Base-by-base conservation (phyloP, 2,113 vertebrate species). In the Archilochus colubris region DNA sequence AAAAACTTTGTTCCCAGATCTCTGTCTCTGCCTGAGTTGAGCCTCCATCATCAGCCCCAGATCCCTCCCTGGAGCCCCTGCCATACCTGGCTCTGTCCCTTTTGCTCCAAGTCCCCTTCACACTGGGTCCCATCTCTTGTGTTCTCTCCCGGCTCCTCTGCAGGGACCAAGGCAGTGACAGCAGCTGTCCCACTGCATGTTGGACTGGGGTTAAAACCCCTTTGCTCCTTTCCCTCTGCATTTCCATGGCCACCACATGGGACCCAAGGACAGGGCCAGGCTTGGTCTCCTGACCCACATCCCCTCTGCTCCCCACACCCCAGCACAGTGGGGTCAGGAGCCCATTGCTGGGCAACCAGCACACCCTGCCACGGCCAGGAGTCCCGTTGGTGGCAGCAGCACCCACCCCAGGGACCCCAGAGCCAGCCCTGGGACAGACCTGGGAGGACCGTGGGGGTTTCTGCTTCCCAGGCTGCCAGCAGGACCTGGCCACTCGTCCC, bases 11-110 rank as follows among this genome's bases (percentile, higher is more conserved):
- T 48, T 21, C 46, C 46, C 46, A 21, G 9, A 31, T 4, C 59
- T 6, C 10, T 20, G 50, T 28, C 28, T 22, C 20, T 0, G 13
- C 31, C 40, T 11, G 28, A 51, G 50, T 40, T 23, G 27, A 31
- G 19, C 4, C 31, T 5, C 23, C 67, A 38, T 14, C 30, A 61
- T 4, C 27, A 2, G 17, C 0, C 24, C 74, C 51, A 19, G 51
- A 15, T 10, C 5, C 4, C 0, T 3, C 58, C 53, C 88, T 3
- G 31, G 5, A 51, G 27, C 10, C 21, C 22, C 25, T 0, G 0
- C 10, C 10, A 0, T 84, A 98, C 98, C 97, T 97, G 80, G 94
- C 72, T 48, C 91, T 95, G 54, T 97, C 61, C 12, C 67, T 86
- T 77, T 87, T 80, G 46, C 78, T 91, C 81, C 69, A 18, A 22